Conservation (phyloP, 2,113 vertebrate genomes). For the Ammodytes dubius region DNA sequence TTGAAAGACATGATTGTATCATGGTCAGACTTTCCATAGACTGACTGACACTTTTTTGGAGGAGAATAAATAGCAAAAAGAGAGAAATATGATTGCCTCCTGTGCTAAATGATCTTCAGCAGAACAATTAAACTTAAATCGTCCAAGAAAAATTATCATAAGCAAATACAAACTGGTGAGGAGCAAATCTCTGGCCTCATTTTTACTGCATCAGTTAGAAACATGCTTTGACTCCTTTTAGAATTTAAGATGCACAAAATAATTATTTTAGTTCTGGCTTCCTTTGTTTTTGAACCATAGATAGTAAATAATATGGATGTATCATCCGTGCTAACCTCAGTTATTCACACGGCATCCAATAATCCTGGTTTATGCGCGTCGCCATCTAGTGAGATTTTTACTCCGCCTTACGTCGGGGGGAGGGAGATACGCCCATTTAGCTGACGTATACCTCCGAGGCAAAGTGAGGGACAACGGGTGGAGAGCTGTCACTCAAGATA, state of each 20-base stretch:
- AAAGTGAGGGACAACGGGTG: no score
- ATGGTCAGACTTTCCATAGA: slow-evolving; percentile 19
- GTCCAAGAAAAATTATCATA: slow-evolving; percentile 27
- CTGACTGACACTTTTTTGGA: background rate
- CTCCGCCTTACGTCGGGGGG: no score
- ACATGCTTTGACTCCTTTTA: background rate
- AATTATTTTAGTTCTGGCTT: background rate
- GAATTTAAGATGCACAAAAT: background rate
- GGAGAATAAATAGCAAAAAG: background rate
- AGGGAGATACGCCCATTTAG: no score
- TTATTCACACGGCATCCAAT: no score
- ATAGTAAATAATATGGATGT: no score
- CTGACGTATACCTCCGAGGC: no score
- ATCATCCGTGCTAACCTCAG: no score
- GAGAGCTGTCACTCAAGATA: no score
- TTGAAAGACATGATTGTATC: background rate
- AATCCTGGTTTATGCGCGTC: no score
- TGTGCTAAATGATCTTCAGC: slow-evolving; percentile 20
- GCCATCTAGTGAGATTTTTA: no score
- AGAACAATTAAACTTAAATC: slow-evolving; percentile 45
- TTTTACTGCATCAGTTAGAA: slow-evolving; percentile 4
- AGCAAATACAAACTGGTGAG: slow-evolving; percentile 26
- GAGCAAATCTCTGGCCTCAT: slow-evolving; percentile 1
- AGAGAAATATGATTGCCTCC: slow-evolving; percentile 24
- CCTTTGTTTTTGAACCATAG: background rate